A percentile compares a stretch with the other conserved stretches of the same genome.
Evolutionary conservation across 1,140 invertebrate species (phyloP).

Genomic region (Calephelis nemesis): DNA sequence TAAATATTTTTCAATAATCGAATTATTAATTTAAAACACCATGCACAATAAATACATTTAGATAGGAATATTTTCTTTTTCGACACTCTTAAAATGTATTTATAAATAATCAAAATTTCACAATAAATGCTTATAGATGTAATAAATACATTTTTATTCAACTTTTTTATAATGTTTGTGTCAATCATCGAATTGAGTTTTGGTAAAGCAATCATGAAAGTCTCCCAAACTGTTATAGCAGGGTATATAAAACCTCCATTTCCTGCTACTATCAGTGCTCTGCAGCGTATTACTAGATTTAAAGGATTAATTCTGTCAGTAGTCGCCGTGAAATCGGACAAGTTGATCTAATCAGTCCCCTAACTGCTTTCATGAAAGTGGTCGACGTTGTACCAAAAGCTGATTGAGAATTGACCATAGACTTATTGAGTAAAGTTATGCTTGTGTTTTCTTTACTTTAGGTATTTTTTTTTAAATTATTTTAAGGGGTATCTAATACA

Average conservation of each 20-base stretch:
- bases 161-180: no score
- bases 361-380: conserved; percentile 17
- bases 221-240: neutral
- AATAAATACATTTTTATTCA: no score
- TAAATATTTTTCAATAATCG: no score
- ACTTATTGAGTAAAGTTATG: neutral
- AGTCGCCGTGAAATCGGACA: conserved; percentile 8
- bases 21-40: no score
- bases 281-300: conserved; percentile 2
- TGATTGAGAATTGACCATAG: conserved; percentile 3
- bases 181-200: neutral
- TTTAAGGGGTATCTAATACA: no score
- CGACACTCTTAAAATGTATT: no score
- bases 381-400: conserved; percentile 5
- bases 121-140: no score
- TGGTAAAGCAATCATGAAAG: neutral
- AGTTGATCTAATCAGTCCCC: conserved; percentile 9
- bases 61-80: no score
- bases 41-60: no score
- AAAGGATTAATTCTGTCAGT: conserved; percentile 11
- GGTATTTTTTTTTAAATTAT: no score
- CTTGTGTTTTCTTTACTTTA: no score
- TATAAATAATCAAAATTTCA: no score
- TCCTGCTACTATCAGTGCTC: neutral
- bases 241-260: conserved; percentile 1